Percentiles rank a stretch among this genome's conserved stretches.
These are phyloP conservation scores for Anas georgica DNA, from an alignment of 2,797 vertebrate genomes.

Conservation along the genomic window DNA sequence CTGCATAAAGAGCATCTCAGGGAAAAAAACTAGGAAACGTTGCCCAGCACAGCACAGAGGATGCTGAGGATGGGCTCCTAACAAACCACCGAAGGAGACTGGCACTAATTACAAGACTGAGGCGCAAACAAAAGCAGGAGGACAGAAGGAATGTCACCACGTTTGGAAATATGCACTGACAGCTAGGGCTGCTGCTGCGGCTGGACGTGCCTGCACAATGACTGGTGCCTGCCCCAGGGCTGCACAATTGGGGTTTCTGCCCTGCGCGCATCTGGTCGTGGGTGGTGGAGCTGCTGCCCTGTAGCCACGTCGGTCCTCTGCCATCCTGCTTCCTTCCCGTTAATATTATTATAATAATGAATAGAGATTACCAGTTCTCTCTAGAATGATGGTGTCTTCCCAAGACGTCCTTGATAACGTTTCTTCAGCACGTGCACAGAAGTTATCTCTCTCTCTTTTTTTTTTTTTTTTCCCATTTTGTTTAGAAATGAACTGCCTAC, in stretches of 20 bases:
- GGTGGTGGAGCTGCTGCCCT: not conserved
- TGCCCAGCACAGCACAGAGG: not conserved
- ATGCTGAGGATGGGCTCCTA: not conserved
- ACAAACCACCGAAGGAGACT: not conserved
- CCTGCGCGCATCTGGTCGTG: not conserved
- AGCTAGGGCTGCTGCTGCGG: not conserved
- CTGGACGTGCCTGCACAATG: not conserved
- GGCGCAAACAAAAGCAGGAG: conserved; percentile 4
- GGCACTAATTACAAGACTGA: not conserved
- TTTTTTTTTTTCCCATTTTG: not conserved
- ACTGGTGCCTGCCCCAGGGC: not conserved
- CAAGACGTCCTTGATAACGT: not conserved
- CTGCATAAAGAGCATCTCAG: not conserved
- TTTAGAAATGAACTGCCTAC: not conserved
- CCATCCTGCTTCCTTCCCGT: not conserved
- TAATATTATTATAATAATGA: too few species aligned
- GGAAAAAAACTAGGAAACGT: not conserved
- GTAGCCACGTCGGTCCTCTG: not conserved
- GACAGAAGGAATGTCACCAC: conserved; percentile 7
- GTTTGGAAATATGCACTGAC: not conserved
- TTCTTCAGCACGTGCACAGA: not conserved
- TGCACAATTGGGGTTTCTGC: not conserved
- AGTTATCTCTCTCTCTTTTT: not conserved
- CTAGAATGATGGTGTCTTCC: not conserved
- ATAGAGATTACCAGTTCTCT: not conserved